phyloP scores from a whole-genome alignment of 2,888 invertebrate species.

The Timema podura region DNA sequence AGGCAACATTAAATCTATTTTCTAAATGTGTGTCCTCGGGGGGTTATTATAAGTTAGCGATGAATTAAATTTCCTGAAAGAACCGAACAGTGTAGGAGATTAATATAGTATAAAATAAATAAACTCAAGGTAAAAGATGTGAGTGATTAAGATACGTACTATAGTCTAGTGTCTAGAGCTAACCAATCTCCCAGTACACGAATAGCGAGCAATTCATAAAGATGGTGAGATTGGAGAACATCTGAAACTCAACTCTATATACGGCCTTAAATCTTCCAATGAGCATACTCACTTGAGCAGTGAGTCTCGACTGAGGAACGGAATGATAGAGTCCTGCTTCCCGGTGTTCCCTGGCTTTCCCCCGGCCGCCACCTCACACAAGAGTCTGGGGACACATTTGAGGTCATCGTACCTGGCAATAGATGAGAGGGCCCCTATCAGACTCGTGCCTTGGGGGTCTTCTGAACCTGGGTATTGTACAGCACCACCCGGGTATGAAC shows the following conservation, averaged over 20 bases:
- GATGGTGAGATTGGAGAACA: no score
- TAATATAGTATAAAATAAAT: no score
- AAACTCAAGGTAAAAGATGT: no score
- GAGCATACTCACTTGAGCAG: constrained; percentile 54
- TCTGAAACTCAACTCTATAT: constrained; percentile 8
- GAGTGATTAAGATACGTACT: no score
- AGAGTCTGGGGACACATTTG: constrained; percentile 72
- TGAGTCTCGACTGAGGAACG: constrained; percentile 42
- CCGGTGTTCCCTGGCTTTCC: constrained; percentile 48
- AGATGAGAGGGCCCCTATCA: constrained; percentile 52
- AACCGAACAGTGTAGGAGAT: no score
- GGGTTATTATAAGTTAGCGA: no score
- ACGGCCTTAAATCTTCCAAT: not conserved
- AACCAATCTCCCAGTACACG: no score
- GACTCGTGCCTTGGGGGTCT: not conserved
- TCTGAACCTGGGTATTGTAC: not conserved
- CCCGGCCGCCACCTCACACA: constrained; percentile 73
- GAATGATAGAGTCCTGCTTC: constrained; percentile 38
- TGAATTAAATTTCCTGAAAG: no score
- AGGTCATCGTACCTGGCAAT: constrained; percentile 69
- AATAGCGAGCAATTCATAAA: no score
- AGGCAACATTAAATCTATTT: no score
- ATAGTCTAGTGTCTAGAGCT: no score
- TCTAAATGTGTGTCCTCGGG: no score
- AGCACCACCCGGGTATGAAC: not conserved